phyloP scores from a whole-genome alignment of 1,140 invertebrate species.

The Metopolophium dirhodum region DNA sequence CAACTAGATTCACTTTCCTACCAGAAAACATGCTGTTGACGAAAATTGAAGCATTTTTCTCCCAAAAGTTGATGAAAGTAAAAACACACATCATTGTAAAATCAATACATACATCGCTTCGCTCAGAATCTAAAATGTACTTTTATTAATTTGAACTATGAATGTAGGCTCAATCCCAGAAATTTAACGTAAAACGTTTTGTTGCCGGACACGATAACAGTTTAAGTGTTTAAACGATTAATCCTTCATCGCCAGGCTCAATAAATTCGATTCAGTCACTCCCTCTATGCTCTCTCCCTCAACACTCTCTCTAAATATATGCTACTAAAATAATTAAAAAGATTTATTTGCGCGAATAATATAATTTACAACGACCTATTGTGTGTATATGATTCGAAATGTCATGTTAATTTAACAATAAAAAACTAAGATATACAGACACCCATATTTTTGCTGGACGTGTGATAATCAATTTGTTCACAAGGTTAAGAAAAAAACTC shows the following conservation, averaged over 20 bases:
- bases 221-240: neutral
- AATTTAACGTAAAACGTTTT: neutral
- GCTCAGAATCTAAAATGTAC: neutral
- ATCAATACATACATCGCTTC: too few species aligned
- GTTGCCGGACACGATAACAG: neutral
- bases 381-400: neutral
- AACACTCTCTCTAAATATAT: neutral
- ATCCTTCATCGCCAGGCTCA: too few species aligned
- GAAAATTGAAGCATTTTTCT: too few species aligned
- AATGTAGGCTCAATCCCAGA: neutral
- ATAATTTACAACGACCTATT: neutral
- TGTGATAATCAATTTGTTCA: neutral
- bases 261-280: neutral
- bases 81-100: too few species aligned
- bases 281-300: neutral
- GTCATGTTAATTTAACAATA: slow-evolving; percentile 6
- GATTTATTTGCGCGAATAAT: neutral
- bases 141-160: neutral
- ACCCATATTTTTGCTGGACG: neutral
- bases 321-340: neutral
- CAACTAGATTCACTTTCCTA: too few species aligned
- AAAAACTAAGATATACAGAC: neutral
- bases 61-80: too few species aligned
- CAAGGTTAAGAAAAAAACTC: neutral
- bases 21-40: too few species aligned